Conservation (phyloP, 1,140 invertebrate genomes). For the Leucophenga varia region DNA sequence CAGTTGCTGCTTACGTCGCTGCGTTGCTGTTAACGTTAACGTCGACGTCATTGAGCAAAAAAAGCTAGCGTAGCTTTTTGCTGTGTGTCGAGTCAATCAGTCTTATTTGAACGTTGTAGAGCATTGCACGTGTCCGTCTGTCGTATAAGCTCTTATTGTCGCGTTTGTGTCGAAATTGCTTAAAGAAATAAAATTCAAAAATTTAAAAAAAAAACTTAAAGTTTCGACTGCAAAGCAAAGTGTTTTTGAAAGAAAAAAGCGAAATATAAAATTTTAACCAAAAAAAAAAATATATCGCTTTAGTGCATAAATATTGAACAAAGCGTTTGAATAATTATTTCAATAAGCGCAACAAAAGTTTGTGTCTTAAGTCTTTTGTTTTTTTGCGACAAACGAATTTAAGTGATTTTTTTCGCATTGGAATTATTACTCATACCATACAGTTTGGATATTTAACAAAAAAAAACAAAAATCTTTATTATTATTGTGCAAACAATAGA, state of each 20-base stretch:
- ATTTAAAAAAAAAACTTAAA: too few species aligned
- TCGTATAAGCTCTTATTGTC: too few species aligned
- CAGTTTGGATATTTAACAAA: neutral
- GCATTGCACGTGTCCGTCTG: slow-evolving; percentile 41
- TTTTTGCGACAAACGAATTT: slow-evolving; percentile 15
- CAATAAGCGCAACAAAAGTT: slow-evolving; percentile 15
- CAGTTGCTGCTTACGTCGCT: slow-evolving; percentile 4
- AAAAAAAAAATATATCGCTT: neutral
- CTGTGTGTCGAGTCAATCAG: slow-evolving; percentile 33
- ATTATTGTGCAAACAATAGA: neutral
- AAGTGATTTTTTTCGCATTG: too few species aligned
- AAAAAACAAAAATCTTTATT: neutral
- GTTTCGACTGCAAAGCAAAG: too few species aligned
- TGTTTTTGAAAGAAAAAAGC: too few species aligned
- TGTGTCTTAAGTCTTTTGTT: slow-evolving; percentile 47
- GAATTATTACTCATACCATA: too few species aligned
- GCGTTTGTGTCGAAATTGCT: too few species aligned
- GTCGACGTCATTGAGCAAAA: slow-evolving; percentile 15
- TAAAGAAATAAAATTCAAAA: too few species aligned
- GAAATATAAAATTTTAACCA: neutral
- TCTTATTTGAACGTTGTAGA: slow-evolving; percentile 41
- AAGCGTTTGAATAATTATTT: too few species aligned
- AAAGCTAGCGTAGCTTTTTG: slow-evolving; percentile 9
- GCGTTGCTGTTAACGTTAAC: slow-evolving; percentile 17
- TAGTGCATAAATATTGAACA: too few species aligned